Evolutionary conservation across 2,113 vertebrate genomes (phyloP).

Genomic region (Pica pica): DNA sequence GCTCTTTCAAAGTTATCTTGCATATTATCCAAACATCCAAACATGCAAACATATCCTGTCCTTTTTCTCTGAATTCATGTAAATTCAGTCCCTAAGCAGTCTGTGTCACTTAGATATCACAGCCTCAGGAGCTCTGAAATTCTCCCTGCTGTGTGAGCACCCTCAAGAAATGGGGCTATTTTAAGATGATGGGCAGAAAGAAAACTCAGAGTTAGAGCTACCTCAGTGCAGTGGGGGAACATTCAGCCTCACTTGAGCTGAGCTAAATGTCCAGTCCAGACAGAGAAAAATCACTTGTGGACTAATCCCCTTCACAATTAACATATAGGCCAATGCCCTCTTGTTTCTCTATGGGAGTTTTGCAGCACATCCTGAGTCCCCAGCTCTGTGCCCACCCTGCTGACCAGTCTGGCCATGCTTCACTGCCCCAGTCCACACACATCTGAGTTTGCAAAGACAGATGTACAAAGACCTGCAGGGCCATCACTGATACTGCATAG

Average conservation of each 20-base stretch:
- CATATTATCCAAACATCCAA: neutral
- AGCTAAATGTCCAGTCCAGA: fast-evolving
- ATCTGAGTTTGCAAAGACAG: neutral
- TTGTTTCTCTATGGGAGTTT: neutral
- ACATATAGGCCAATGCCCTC: neutral
- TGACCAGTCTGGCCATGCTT: neutral
- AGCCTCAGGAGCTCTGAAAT: neutral
- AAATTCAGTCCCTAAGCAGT: neutral
- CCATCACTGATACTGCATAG: neutral
- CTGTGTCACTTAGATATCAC: neutral
- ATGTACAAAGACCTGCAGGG: neutral
- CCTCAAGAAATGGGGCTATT: neutral
- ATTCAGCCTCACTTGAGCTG: neutral
- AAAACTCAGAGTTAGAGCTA: neutral
- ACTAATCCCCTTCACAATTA: neutral
- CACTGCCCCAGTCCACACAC: neutral
- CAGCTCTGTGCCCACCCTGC: neutral
- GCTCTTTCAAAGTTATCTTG: neutral
- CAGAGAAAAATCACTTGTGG: neutral
- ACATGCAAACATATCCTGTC: neutral
- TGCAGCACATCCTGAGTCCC: neutral
- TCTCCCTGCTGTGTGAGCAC: neutral
- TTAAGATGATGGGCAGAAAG: neutral
- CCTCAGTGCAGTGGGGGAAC: neutral
- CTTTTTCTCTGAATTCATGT: neutral